Percentiles rank a stretch among this genome's conserved stretches.
Conservation (phyloP, 64 coral and sea anemone species). For the Actinia tenebrosa region DNA sequence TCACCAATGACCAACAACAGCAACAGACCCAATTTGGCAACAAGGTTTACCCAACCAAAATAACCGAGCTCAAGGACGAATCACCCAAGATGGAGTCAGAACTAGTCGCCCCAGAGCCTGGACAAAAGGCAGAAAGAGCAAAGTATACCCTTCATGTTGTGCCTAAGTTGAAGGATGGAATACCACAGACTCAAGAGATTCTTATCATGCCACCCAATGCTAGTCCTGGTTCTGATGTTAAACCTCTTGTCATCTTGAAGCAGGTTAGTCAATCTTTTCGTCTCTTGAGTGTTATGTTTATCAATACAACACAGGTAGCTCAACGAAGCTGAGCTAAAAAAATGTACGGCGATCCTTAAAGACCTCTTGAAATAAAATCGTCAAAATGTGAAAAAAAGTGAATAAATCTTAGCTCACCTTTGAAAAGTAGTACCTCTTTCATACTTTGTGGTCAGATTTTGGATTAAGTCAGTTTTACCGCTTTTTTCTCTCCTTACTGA, state of each 20-base stretch:
- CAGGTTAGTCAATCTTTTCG: not conserved
- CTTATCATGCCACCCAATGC: slow-evolving; percentile 63
- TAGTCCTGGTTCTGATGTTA: slow-evolving; percentile 18
- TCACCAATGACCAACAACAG: not conserved
- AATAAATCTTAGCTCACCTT: too few relatives aligned
- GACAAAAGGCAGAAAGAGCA: slow-evolving; percentile 59
- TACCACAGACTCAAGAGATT: slow-evolving; percentile 86
- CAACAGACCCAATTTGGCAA: slow-evolving; percentile 8
- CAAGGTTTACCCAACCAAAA: slow-evolving; percentile 44
- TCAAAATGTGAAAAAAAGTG: too few relatives aligned
- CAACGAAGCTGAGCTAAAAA: too few relatives aligned
- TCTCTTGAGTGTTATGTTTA: too few relatives aligned
- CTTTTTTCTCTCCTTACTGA: too few relatives aligned
- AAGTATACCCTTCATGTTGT: slow-evolving; percentile 82
- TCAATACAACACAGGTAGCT: too few relatives aligned
- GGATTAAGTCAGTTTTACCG: too few relatives aligned
- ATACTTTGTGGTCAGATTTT: too few relatives aligned
- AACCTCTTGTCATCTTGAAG: slow-evolving; percentile 62
- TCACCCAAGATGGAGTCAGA: slow-evolving; percentile 46
- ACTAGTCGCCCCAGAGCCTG: slow-evolving; percentile 60
- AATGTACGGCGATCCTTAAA: too few relatives aligned
- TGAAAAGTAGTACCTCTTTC: too few relatives aligned
- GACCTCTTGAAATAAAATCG: too few relatives aligned
- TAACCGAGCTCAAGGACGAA: slow-evolving; percentile 57
- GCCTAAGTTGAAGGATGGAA: slow-evolving; percentile 68